Base-by-base conservation (phyloP, 2,113 vertebrate species). In the Enhydra lutris region DNA sequence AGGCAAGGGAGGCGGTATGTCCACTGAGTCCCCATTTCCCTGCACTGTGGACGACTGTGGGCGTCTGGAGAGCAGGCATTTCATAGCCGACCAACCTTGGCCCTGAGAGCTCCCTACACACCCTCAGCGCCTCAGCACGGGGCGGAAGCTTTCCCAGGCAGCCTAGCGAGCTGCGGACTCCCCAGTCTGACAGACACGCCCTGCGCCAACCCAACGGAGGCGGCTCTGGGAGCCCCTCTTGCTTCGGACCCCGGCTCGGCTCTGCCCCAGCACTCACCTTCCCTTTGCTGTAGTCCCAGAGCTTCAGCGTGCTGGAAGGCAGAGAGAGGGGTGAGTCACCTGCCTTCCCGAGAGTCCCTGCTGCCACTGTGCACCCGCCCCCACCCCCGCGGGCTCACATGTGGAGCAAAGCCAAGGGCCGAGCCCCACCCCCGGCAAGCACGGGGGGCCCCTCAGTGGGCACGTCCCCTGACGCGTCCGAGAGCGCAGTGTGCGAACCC, bases 261-360 rank as follows among this genome's bases (percentile, higher is more conserved):
- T 23, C 34, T 2, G 0, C 2, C 0, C 74, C 1, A 0, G 26
- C 11, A 47, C 96, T 98, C 98, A 99, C 99, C 99, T 99, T 99
- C 98, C 99, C 99, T 99, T 99, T 99, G 99, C 99, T 99, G 99
- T 99, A 99, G 99, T 99, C 99, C 99, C 99, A 99, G 98, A 99
- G 99, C 97, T 99, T 99, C 97, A 99, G 99, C 18, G 99, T 99
- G 99, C 99, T 99, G 76, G 13, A 92, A 97, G 14, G 98, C 93
- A 97, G 78, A 18, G 89, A 86, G 2, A 90, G 15, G 34, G 11
- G 39, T 55, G 15, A 45, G 82, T 90, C 57, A 74, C 9, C 80
- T 12, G 21, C 42, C 1, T 0, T 34, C 8, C 29, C 4, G 3
- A 47, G 73, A 31, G 36, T 17, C 71, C 23, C 91, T 3, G 17